Evolutionary conservation across 2,113 vertebrate species (phyloP), one percentile per base, ranked within the genome.

Genomic region (Caretta caretta): DNA sequence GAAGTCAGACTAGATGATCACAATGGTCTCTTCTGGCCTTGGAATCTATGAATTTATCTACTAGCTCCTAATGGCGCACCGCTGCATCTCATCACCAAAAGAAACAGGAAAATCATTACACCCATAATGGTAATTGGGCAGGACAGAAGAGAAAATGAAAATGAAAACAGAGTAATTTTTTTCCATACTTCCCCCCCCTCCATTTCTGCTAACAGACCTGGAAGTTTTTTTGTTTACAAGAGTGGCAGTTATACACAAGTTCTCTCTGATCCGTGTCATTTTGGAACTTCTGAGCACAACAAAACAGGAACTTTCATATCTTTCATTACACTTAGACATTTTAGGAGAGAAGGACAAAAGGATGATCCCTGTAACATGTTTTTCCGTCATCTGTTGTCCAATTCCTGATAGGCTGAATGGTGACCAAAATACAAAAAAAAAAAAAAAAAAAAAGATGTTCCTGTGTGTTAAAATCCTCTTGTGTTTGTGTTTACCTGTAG

Each of bases 41-140:
- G 25, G 56, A 57, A 57, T 57, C 25, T 25, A 57, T 57, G 56
- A 57, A 57, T 57, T 10, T 27, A 57, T 57, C 56, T 57, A 57
- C 56, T 25, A 57, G 25, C 10, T 5, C 25, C 25, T 57, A 57
- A 27, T 27, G 79, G 92, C 87, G 50, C 51, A 57, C 56, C 69
- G 84, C 79, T 92, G 87, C 69, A 97, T 90, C 90, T 82, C 65
- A 46, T 89, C 87, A 89, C 85, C 24, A 85, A 46, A 90, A 89
- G 42, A 93, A 95, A 86, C 83, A 95, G 90, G 85, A 95, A 94
- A 94, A 94, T 76, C 0, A 0, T 48, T 86, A 11, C 46, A 54
- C 2, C 51, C 0, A 0, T 88, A 92, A 96, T 50, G 87, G 49
- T 94, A 92, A 93, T 93, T 89, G 89, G 54, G 82, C 76, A 82